Evolutionary conservation across 2,888 invertebrate species (phyloP).

Genomic region (Caenorhabditis angaria): DNA sequence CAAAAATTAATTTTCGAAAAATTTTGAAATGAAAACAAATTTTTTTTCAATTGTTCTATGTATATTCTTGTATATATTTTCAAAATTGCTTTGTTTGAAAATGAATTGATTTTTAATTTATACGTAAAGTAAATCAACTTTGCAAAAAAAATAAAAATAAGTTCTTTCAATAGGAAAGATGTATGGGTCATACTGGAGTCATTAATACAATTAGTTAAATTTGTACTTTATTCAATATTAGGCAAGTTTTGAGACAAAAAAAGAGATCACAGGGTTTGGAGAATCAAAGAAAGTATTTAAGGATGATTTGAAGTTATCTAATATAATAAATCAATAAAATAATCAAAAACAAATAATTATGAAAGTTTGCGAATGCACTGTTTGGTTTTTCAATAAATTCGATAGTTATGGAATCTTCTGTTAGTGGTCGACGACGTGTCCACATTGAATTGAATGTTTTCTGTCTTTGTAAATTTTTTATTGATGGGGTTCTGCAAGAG

Average conservation of each 20-base stretch:
- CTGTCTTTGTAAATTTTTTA: not conserved
- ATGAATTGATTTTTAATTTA: too few relatives aligned
- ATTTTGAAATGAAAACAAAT: too few relatives aligned
- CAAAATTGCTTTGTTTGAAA: too few relatives aligned
- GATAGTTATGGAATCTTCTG: conserved; percentile 19
- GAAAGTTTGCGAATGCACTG: not conserved
- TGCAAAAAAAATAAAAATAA: too few relatives aligned
- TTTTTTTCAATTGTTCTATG: too few relatives aligned
- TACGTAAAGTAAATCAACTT: too few relatives aligned
- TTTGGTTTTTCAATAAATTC: conserved; percentile 13
- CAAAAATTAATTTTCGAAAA: too few relatives aligned
- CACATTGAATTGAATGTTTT: conserved; percentile 24
- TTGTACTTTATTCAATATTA: not conserved
- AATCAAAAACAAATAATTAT: not conserved
- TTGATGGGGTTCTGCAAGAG: not conserved
- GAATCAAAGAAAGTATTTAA: too few relatives aligned
- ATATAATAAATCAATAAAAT: not conserved
- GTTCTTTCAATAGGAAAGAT: too few relatives aligned
- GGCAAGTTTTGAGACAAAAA: not conserved
- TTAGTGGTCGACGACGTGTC: conserved; percentile 19
- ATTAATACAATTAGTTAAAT: not conserved
- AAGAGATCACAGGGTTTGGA: conserved; percentile 3
- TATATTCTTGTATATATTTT: too few relatives aligned
- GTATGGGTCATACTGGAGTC: too few relatives aligned
- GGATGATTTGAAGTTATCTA: too few relatives aligned